Conservation (phyloP, 2,797 vertebrate genomes). For the Hemibagrus guttatus region DNA sequence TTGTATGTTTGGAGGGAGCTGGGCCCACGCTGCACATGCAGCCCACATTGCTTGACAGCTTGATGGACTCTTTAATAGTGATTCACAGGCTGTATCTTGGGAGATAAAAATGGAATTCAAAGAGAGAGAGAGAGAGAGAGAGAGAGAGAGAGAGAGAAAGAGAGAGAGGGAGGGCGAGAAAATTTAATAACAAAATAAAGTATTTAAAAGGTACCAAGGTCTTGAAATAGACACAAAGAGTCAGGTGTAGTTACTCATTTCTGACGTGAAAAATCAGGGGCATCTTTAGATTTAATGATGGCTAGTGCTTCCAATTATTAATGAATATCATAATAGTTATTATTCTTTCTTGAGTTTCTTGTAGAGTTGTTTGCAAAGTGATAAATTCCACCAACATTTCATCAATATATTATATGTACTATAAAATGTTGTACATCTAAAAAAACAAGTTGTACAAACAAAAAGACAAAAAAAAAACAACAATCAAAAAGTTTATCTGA, state of each 20-base stretch:
- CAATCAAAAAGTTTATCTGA: not conserved
- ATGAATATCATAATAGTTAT: not conserved
- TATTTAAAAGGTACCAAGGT: conserved; percentile 67
- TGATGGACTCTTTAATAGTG: conserved; percentile 81
- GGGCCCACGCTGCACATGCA: conserved; percentile 68
- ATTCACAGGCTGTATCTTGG: conserved; percentile 79
- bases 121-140: conserved; percentile 60
- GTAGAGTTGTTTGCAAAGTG: not conserved
- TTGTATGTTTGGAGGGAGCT: conserved; percentile 76
- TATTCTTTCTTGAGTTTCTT: not conserved
- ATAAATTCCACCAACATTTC: not conserved
- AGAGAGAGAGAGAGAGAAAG: conserved; percentile 12
- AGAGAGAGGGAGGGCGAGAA: not conserved
- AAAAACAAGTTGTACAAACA: too few species aligned
- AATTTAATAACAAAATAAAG: conserved; percentile 81
- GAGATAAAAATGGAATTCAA: conserved; percentile 82
- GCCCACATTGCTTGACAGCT: conserved; percentile 76
- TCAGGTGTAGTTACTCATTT: not conserved
- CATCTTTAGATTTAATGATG: not conserved
- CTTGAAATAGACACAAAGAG: conserved; percentile 43
- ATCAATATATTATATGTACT: too few species aligned
- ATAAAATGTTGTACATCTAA: too few species aligned
- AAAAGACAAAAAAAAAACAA: not conserved
- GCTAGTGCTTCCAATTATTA: not conserved
- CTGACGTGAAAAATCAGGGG: not conserved